Percentiles rank a stretch among this genome's conserved stretches.
These are phyloP conservation scores for Plectrocnemia conspersa DNA, from an alignment of 1,140 invertebrate genomes.

Conservation along the genomic window DNA sequence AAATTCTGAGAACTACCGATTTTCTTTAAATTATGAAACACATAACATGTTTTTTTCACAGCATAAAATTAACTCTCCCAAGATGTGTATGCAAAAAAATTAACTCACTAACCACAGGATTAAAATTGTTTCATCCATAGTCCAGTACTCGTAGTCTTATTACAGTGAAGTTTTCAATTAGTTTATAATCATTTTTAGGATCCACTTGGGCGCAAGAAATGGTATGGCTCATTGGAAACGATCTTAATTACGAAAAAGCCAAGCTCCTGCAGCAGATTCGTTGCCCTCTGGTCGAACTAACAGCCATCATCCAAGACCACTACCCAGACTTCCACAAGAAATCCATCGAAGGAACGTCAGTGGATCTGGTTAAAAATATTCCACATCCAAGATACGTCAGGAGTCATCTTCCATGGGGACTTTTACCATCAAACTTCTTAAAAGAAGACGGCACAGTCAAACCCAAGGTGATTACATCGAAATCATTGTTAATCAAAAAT, in stretches of 20 bases:
- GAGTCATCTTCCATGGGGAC: slow-evolving; percentile 71
- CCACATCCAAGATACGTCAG: slow-evolving; percentile 70
- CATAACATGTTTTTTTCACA: too few species aligned
- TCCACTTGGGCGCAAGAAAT: slow-evolving; percentile 88
- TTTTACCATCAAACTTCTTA: slow-evolving; percentile 66
- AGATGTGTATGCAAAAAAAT: too few species aligned
- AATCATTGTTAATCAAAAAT: background rate
- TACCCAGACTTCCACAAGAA: slow-evolving; percentile 52
- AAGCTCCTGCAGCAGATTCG: slow-evolving; percentile 61
- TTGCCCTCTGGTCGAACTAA: slow-evolving; percentile 53
- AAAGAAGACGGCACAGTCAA: slow-evolving; percentile 61
- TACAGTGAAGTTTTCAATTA: too few species aligned
- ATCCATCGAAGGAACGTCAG: slow-evolving; percentile 56
- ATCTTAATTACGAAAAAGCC: slow-evolving; percentile 71
- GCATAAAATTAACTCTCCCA: too few species aligned
- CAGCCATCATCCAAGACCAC: slow-evolving; percentile 52
- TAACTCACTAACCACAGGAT: too few species aligned
- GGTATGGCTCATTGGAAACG: slow-evolving; percentile 77
- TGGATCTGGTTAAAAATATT: slow-evolving; percentile 63
- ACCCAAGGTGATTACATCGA: slow-evolving; percentile 57
- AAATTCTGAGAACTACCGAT: too few species aligned
- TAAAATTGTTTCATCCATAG: too few species aligned
- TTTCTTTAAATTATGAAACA: too few species aligned
- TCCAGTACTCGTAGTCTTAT: too few species aligned
- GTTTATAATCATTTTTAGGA: too few species aligned